Evolutionary conservation across 2,888 invertebrate genomes (phyloP), one percentile per base, ranked within the genome.

Genomic region (Sycophila texana): DNA sequence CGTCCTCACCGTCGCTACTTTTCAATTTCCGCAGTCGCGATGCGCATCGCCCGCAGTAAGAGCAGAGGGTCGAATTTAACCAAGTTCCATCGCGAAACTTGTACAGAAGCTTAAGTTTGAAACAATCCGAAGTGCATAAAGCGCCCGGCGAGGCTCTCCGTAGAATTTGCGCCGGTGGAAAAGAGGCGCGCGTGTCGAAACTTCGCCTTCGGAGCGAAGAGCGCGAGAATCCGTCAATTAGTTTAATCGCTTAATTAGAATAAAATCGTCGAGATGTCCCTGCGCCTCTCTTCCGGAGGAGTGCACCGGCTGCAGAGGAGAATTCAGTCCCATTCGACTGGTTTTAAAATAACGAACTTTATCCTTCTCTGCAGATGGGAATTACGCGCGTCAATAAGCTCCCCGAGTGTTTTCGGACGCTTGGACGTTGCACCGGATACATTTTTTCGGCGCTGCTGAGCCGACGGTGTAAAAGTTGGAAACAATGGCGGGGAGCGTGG

Each of bases 31-130:
- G 3, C 26, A 1, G 26, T 26, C 1, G 26, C 26, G 26, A 26
- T 26, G 26, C 26, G 1, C 26, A 26, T 26, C 26, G 26, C 26
- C 26, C 2, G n/a, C n/a, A n/a, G n/a, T n/a, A n/a, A n/a, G n/a
- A n/a, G n/a, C n/a, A 26, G 26, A 26, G 26, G 26, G 26, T 26
- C 26, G 26, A 26, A 3, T 26, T 26, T 26, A 26, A 26, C 26
- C 20, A 26, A 60, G 22, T 71, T 57, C 20, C 47, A 39, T 60
- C 71, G 60, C 63, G 26, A 66, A 66, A 66, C 51, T 72, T 61
- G 60, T 73, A 65, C 63, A 67, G 63, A 73, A 73, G 63, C 63
- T 63, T 14, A 75, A 75, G 60, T 75, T 75, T 60, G 60, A 68
- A 68, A 75, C 60, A 60, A 60, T 75, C 16, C 18, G 49, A 16